phyloP scores from a whole-genome alignment of 2,113 vertebrate genomes.

The Myanophis thanlyinensis region DNA sequence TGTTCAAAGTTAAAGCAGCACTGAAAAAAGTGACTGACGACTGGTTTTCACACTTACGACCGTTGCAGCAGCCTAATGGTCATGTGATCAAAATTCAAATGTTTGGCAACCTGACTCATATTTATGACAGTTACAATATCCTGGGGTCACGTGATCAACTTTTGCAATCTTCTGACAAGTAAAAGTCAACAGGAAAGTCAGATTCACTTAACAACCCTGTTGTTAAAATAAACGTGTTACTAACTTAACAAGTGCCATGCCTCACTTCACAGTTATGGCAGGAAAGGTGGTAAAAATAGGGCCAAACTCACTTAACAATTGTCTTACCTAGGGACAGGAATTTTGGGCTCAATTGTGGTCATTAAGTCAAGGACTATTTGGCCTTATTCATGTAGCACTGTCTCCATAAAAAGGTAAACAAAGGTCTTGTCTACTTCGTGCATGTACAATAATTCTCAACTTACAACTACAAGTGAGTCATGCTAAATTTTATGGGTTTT shows the following conservation, averaged over 20 bases:
- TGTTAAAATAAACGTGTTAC: neutral
- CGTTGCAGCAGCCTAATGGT: neutral
- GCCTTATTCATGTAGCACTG: neutral
- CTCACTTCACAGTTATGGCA: neutral
- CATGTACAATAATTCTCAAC: neutral
- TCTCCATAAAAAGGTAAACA: neutral
- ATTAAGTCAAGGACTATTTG: neutral
- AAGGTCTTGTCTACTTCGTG: neutral
- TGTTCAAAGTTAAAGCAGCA: neutral
- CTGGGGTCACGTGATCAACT: neutral
- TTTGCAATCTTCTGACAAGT: neutral
- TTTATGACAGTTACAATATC: neutral
- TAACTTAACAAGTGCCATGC: neutral
- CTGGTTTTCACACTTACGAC: neutral
- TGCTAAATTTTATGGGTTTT: no score
- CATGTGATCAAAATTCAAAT: neutral
- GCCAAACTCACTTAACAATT: neutral
- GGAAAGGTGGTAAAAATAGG: neutral
- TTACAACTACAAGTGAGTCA: neutral
- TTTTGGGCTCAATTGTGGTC: neutral
- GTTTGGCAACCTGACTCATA: neutral
- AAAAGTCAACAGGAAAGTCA: neutral
- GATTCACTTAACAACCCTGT: neutral
- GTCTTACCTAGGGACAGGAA: neutral
- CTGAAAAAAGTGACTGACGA: neutral